Evolutionary conservation across 2,888 invertebrate species (phyloP).

Genomic region (Papilio gigon): DNA sequence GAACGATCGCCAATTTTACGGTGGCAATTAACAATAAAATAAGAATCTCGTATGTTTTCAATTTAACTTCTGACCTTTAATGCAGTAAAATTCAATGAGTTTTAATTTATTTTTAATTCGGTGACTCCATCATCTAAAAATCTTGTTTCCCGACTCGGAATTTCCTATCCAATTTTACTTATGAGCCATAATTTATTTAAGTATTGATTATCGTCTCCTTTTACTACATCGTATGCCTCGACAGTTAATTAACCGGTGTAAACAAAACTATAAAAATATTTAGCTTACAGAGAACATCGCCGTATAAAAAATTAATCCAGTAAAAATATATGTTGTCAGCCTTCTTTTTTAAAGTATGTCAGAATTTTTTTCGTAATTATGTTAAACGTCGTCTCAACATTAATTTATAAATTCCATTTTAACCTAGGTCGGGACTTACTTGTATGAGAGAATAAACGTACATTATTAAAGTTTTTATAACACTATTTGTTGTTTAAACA

Average conservation of each 20-base stretch:
- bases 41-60: constrained; percentile 19
- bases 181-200: background rate
- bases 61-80: constrained; percentile 2
- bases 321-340: constrained; percentile 50
- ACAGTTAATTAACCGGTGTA: constrained; percentile 12
- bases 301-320: constrained; percentile 63
- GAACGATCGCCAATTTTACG: constrained; percentile 67
- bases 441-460: constrained; percentile 47
- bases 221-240: background rate
- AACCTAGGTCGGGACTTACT: background rate
- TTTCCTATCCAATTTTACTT: constrained; percentile 17
- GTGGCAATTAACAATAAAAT: constrained; percentile 15
- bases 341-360: constrained; percentile 60
- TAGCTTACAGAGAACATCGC: constrained; percentile 60
- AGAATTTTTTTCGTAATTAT: constrained; percentile 65
- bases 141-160: background rate
- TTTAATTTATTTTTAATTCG: constrained; percentile 22
- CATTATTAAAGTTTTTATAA: constrained; percentile 10
- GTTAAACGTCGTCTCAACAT: constrained; percentile 67
- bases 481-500: background rate
- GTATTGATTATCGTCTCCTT: background rate
- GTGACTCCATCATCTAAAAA: constrained; percentile 4
- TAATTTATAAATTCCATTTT: constrained; percentile 48
- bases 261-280: constrained; percentile 11
- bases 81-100: constrained; percentile 20